Base-by-base conservation (phyloP, 2,888 invertebrate genomes). In the Byasa hedistus region DNA sequence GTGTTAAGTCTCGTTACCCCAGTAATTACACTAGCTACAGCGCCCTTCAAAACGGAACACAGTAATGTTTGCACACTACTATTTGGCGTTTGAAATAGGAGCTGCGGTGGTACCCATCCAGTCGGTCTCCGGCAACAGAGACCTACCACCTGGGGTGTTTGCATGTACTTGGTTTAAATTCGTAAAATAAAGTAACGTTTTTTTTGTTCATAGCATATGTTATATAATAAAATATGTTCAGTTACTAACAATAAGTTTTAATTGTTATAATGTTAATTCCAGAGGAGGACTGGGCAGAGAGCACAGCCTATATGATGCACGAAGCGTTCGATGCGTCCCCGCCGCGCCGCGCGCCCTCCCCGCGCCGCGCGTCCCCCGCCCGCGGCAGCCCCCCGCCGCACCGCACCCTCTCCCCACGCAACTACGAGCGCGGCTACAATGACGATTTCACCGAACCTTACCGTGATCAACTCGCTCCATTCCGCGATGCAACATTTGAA, bases 221-320 rank as follows among this genome's bases (percentile, higher is more conserved):
- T 44, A 44, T 4, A 15, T 19, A 10, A 44, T 15, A 19, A 15
- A 44, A 15, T 44, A 44, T 44, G 1, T 17, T 44, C 15, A 44
- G 32, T 15, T 17, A 15, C 17, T 15, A 15, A 44, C 17, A 44
- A 17, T 4, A 44, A 19, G 17, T 10, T 19, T 19, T 52, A 52
- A 52, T 2, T 21, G 4, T 52, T 52, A 52, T 21, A 52, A 21
- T 3, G 76, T 72, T 72, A 60, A 71, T 93, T 94, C 12, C 93
- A 96, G 96, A 96, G 86, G 96, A 96, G 76, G 96, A 96, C 79
- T 96, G 95, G 95, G 94, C 93, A 58, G 93, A 93, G 70, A 94
- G 94, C 72, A 93, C 93, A 22, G 93, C 93, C 15, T 94, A 94
- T 79, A 87, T 94, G 83, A 94, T 94, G 92, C 92, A 93, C 75